A percentile compares a stretch with the other conserved stretches of the same genome.
Evolutionary conservation across 2,888 invertebrate genomes (phyloP).

Genomic region (Noctua janthina): DNA sequence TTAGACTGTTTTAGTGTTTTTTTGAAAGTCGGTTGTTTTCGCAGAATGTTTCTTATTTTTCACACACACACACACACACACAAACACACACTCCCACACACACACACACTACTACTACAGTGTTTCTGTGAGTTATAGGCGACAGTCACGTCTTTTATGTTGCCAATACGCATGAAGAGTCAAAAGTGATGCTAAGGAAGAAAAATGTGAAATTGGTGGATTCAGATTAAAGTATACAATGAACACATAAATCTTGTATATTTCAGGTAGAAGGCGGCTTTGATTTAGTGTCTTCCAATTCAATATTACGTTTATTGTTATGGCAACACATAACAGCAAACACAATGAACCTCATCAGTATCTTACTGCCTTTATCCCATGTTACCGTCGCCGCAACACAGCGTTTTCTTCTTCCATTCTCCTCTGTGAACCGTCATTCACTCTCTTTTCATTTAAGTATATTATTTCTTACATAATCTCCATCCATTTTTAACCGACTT

Average conservation of each 20-base stretch:
- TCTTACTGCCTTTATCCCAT: neutral
- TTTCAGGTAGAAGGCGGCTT: neutral
- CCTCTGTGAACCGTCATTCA: neutral
- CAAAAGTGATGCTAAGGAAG: neutral
- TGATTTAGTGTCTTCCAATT: neutral
- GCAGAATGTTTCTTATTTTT: no score
- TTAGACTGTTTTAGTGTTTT: no score
- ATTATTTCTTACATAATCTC: neutral
- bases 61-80: no score
- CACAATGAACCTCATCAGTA: neutral
- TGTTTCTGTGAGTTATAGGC: neutral
- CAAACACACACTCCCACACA: no score
- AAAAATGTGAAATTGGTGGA: neutral
- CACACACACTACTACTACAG: no score
- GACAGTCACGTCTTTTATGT: neutral
- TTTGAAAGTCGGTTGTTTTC: no score
- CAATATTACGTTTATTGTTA: neutral
- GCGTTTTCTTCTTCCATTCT: neutral
- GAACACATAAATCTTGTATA: neutral
- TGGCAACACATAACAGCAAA: neutral
- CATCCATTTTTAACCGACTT: neutral
- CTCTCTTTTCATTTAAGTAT: neutral
- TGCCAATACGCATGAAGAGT: neutral
- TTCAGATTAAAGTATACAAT: neutral
- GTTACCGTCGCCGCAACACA: neutral